Percentiles rank a stretch among this genome's conserved stretches.
Conservation (phyloP, 2,888 invertebrate species). For the Philereme vetulata region DNA sequence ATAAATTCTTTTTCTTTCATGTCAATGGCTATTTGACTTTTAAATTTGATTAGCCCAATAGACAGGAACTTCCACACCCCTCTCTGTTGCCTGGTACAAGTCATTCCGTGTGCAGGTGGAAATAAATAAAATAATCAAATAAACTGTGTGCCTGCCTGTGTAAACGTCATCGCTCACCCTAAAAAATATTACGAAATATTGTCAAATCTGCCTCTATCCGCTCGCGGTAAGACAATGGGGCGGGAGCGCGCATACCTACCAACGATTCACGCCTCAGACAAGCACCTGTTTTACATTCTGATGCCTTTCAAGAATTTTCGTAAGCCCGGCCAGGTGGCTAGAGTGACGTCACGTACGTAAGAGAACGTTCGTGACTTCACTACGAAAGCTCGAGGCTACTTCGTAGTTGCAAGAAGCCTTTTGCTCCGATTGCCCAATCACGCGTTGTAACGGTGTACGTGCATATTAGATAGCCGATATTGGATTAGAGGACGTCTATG, state of each 20-base stretch:
- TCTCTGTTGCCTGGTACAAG: no score
- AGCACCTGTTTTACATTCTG: slow-evolving; percentile 56
- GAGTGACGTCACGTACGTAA: slow-evolving; percentile 45
- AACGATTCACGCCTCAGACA: slow-evolving; percentile 28
- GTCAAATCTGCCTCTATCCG: slow-evolving; percentile 4
- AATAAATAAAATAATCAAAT: no score
- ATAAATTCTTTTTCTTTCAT: no score
- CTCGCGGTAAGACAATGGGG: slow-evolving; percentile 25
- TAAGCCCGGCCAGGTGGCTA: slow-evolving; percentile 39
- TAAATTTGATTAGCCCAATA: no score
- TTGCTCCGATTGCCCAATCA: slow-evolving; percentile 37
- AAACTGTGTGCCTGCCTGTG: neutral
- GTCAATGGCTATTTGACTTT: no score
- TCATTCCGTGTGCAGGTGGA: no score
- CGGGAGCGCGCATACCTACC: slow-evolving; percentile 5
- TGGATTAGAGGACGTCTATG: slow-evolving; percentile 11
- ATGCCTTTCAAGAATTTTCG: slow-evolving; percentile 45
- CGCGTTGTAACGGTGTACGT: slow-evolving; percentile 26
- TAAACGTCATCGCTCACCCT: neutral
- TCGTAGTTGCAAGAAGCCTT: slow-evolving; percentile 53
- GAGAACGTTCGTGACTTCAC: slow-evolving; percentile 22
- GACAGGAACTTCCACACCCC: no score
- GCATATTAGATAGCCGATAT: slow-evolving; percentile 27
- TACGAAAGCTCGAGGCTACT: slow-evolving; percentile 42
- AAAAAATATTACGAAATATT: slow-evolving; percentile 8